Base-by-base conservation (phyloP, 2,888 invertebrate genomes). In the Trichogramma dendrolimi region DNA sequence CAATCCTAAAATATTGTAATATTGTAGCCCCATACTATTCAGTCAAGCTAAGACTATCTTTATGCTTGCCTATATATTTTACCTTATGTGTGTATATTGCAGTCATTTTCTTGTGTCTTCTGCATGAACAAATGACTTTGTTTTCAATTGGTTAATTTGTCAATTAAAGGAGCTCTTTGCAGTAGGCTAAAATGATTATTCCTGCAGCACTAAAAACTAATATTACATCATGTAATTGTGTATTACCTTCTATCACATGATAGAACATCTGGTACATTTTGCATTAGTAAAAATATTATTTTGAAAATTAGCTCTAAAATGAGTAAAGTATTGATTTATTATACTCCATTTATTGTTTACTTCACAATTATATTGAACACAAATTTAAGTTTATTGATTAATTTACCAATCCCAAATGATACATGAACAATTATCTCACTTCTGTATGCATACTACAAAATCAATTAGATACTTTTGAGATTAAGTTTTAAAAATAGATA, bases 111-210 rank as follows among this genome's bases (percentile, higher is more conserved):
- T 65, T 63, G 55, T n/a, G 53, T 61, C 61, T 61, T 65, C 48
- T 65, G 65, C 65, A 65, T 65, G 65, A n/a, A 55, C 10, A 52
- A 11, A 62, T 62, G 55, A 62, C 62, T 65, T 60, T 63, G 56
- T 61, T 65, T 58, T 50, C 56, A 65, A 60, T 65, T 63, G 61
- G 39, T 59, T 63, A 63, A 65, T 59, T 59, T 65, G 58, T 58
- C 61, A 61, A 61, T 65, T 65, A 61, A 61, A 63, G 57, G 52
- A 49, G 58, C 56, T 63, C 54, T 54, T 51, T 61, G 57, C 10
- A 27, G 43, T 61, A 62, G 61, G 49, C 62, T 63, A 61, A 44
- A 53, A 61, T 65, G 53, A 63, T 65, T 58, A 56, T 61, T 61
- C 58, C 62, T 63, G 58, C 10, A 61, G 61, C 58, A 65, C 62